These are phyloP conservation scores for Nasonia oneida DNA, from an alignment of 2,888 invertebrate species.

Conservation along the genomic window DNA sequence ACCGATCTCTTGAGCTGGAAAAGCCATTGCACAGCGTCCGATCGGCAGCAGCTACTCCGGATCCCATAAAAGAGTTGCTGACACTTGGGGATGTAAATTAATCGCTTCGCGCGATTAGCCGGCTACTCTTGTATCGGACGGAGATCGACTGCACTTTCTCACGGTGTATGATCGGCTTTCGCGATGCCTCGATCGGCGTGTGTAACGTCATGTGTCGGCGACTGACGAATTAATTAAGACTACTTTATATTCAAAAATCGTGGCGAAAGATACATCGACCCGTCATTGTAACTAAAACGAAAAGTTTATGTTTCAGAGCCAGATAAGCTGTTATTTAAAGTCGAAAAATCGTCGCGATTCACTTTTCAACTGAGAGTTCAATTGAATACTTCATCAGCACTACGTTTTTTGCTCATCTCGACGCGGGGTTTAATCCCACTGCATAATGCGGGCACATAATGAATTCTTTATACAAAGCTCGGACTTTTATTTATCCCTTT, in stretches of 20 bases:
- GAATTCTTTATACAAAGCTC: not conserved
- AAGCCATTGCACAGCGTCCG: constrained; percentile 43
- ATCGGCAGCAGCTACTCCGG: constrained; percentile 22
- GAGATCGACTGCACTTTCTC: constrained; percentile 61
- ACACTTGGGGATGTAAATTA: constrained; percentile 70
- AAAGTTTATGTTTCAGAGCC: not conserved
- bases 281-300: not conserved
- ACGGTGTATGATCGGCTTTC: constrained; percentile 56
- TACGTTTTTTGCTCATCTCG: not conserved
- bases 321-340: too few species aligned
- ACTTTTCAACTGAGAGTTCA: not conserved
- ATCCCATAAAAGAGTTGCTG: constrained; percentile 47
- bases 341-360: not conserved
- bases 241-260: constrained; percentile 28
- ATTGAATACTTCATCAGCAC: not conserved
- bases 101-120: constrained; percentile 66
- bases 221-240: constrained; percentile 49
- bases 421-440: not conserved
- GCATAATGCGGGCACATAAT: constrained; percentile 3
- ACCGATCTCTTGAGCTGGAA: constrained; percentile 65
- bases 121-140: constrained; percentile 26
- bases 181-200: not conserved
- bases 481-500: not conserved
- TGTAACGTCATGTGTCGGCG: constrained; percentile 8
- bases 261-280: not conserved